These are phyloP conservation scores for Agrilus cyanescens DNA, from an alignment of 2,888 invertebrate genomes.

Conservation along the genomic window DNA sequence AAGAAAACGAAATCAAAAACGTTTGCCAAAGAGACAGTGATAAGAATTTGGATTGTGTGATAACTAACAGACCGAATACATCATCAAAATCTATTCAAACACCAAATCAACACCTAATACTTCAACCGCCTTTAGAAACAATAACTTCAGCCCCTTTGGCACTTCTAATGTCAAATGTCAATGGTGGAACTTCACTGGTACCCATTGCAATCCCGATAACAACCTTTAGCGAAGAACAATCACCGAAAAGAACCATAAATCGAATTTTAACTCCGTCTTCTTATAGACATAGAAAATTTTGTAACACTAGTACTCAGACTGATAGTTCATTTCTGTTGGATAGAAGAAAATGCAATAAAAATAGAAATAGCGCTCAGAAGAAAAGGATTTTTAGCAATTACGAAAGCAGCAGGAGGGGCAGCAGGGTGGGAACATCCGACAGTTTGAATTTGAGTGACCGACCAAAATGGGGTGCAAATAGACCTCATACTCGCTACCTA, in stretches of 20 bases:
- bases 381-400: slow-evolving; percentile 26
- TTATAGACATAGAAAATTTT: slow-evolving; percentile 38
- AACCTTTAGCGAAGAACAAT: slow-evolving; percentile 19
- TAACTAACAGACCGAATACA: no score
- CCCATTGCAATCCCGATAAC: slow-evolving; percentile 26
- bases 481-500: slow-evolving; percentile 69
- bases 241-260: slow-evolving; percentile 33
- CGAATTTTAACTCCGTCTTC: slow-evolving; percentile 47
- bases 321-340: slow-evolving; percentile 27
- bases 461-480: slow-evolving; percentile 65
- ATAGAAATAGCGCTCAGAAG: no score
- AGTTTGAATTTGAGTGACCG: slow-evolving; percentile 47
- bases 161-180: slow-evolving; percentile 43
- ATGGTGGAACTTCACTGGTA: slow-evolving; percentile 22
- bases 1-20: no score
- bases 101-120: slow-evolving; percentile 18
- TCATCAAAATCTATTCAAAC: background rate
- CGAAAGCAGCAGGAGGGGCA: slow-evolving; percentile 40
- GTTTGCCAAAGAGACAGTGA: no score
- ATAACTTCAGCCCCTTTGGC: slow-evolving; percentile 46
- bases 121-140: slow-evolving; percentile 35
- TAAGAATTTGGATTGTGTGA: no score
- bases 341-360: no score
- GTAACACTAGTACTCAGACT: slow-evolving; percentile 60
- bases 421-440: slow-evolving; percentile 42